Evolutionary conservation across 1,140 invertebrate genomes (phyloP).

Genomic region (Sitodiplosis mosellana): DNA sequence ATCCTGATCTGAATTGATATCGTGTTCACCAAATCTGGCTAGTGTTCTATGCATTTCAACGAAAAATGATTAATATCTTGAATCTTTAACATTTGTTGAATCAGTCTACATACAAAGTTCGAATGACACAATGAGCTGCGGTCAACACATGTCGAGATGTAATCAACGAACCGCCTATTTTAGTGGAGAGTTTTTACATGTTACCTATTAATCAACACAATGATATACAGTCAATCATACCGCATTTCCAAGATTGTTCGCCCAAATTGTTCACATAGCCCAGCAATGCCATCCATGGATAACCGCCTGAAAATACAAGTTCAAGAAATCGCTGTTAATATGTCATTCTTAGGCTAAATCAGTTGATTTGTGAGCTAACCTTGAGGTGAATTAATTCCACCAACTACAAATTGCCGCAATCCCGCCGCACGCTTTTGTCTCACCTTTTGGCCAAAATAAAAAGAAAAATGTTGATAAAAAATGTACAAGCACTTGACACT

Average conservation of each 20-base stretch:
- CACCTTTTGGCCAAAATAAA: no score
- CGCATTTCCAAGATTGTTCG: conserved; percentile 17
- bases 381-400: no score
- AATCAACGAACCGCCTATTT: conserved; percentile 17
- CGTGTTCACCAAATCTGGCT: not conserved
- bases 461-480: no score
- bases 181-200: not conserved
- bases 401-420: no score
- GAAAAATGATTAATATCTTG: no score
- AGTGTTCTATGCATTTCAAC: not conserved
- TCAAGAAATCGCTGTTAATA: no score
- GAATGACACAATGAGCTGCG: conserved; percentile 19
- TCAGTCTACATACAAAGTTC: conserved; percentile 17
- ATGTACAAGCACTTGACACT: no score
- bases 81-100: no score
- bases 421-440: no score
- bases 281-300: conserved; percentile 21
- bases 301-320: conserved; percentile 15
- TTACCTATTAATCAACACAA: not conserved
- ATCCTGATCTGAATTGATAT: no score
- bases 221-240: conserved; percentile 3
- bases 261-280: conserved; percentile 17
- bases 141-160: conserved; percentile 16
- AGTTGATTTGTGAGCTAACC: no score
- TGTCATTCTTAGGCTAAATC: no score